Evolutionary conservation across 2,888 invertebrate species (phyloP), one percentile per base, ranked within the genome.

Genomic region (Alviniconcha strummeri): DNA sequence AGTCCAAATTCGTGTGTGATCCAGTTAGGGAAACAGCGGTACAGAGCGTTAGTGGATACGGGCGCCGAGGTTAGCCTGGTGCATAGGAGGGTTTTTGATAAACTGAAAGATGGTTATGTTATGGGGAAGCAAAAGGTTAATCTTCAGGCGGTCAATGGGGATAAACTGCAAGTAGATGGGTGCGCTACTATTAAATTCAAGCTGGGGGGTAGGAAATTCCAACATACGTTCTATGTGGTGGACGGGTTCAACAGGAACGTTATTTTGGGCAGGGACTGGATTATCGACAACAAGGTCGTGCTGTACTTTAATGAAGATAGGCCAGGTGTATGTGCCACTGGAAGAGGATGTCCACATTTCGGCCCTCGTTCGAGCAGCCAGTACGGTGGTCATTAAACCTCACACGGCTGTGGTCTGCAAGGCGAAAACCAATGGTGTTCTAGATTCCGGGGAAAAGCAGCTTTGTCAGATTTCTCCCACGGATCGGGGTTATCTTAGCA

Each of bases 11-110:
- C 17, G 67, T 15, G 17, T 6, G 6, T 15, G 17, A 71, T 71
- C 5, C 8, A 71, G 17, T 81, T 81, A 60, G 77, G 71, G 15
- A 82, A 80, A 84, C 84, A 86, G 36, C 83, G 80, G 64, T 84
- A 75, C 81, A 81, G 83, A 75, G 64, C 75, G 8, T 60, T 84
- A 17, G 71, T 85, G 0, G 85, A 86, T 64, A 72, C 83, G 1
- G 84, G 84, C 13, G 86, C 85, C 11, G 82, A 85, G 19, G 82
- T 83, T 54, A 82, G 77, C 71, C 60, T 84, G 67, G 82, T 86
- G 71, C 83, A 83, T 19, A n/a, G 56, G 4, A 84, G 72, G 80
- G 57, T 84, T 13, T 83, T 60, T 72, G 79, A 80, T 57, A 60
- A 56, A 15, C 56, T 80, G 6, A 78, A 82, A 80, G n/a, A 60